Evolutionary conservation across 1,140 invertebrate species (phyloP), one percentile per base, ranked within the genome.

Genomic region (Contarinia nasturtii): DNA sequence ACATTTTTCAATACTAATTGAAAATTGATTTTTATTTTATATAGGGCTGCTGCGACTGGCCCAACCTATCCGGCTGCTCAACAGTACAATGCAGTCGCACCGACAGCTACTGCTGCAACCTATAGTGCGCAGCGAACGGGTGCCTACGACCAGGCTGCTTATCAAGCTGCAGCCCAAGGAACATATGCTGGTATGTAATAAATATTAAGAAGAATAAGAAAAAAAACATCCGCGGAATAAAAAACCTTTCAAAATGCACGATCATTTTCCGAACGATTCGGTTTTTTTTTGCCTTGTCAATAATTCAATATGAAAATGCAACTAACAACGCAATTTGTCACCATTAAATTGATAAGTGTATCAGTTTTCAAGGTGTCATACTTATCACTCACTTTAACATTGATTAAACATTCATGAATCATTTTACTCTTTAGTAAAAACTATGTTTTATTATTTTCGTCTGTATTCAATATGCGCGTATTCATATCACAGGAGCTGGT

Each of bases 41-140:
- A 55, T 59, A 70, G 67, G 40, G 63, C 66, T 49, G 74, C 76
- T 41, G 76, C 77, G 42, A 77, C 75, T 51, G 76, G 76, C 47
- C 78, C 78, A 33, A 79, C 80, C 44, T 87, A 86, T 64, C 79
- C 79, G 51, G 76, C 80, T 38, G 79, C 79, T 11, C 82, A 86
- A 61, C 76, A 81, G 43, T 82, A 82, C 49, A 10, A 87, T 70
- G 82, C 82, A 51, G 82, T 86, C 65, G 80, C 82, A 47, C 77
- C 77, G 42, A 76, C 80, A 49, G 78, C 79, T 20, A 78, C 81
- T 33, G 81, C 81, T 33, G 80, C 80, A 33, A 82, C 79, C 22
- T 85, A 86, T 63, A 74, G 74, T 37, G 79, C 82, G 14, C 81
- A 84, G 59, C 72, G 81, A 50, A 75, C 78, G 22, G 79, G 77